Conservation (phyloP, 2,797 vertebrate species). For the Lateolabrax maculatus region DNA sequence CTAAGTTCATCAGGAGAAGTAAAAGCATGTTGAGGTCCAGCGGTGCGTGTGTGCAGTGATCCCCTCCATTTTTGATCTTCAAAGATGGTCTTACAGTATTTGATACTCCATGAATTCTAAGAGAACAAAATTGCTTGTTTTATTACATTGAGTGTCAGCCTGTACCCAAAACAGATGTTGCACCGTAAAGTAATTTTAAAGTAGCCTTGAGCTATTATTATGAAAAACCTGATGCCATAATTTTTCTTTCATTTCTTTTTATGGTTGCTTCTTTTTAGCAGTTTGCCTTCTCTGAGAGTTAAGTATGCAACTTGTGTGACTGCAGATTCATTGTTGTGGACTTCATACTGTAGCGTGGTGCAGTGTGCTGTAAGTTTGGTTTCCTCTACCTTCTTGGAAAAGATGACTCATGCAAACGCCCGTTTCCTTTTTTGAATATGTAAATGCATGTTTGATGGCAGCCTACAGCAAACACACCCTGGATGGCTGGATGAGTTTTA, state of each 20-base stretch:
- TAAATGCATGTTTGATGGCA: constrained; percentile 70
- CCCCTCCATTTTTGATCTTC: constrained; percentile 50
- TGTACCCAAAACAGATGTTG: constrained; percentile 69
- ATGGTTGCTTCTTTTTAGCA: not conserved
- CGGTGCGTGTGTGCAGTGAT: constrained; percentile 35
- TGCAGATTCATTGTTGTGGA: constrained; percentile 30
- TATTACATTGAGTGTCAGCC: constrained; percentile 56
- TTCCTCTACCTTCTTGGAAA: constrained; percentile 71
- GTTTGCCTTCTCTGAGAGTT: constrained; percentile 14
- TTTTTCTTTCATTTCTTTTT: constrained; percentile 41
- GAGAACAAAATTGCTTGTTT: constrained; percentile 55
- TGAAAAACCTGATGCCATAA: constrained; percentile 46
- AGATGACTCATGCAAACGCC: constrained; percentile 72
- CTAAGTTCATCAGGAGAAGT: not conserved
- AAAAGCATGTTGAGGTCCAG: constrained; percentile 3
- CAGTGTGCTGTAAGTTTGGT: constrained; percentile 33
- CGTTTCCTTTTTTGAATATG: constrained; percentile 76
- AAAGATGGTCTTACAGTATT: constrained; percentile 43
- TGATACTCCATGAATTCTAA: constrained; percentile 40
- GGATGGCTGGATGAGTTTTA: constrained; percentile 57
- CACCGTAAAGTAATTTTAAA: constrained; percentile 65
- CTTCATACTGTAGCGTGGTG: not conserved
- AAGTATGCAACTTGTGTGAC: constrained; percentile 1
- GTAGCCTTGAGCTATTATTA: constrained; percentile 57
- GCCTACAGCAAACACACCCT: constrained; percentile 63